Percentiles rank a stretch among this genome's conserved stretches.
Evolutionary conservation across 2,113 vertebrate genomes (phyloP).

Genomic region (Glareola pratincola): DNA sequence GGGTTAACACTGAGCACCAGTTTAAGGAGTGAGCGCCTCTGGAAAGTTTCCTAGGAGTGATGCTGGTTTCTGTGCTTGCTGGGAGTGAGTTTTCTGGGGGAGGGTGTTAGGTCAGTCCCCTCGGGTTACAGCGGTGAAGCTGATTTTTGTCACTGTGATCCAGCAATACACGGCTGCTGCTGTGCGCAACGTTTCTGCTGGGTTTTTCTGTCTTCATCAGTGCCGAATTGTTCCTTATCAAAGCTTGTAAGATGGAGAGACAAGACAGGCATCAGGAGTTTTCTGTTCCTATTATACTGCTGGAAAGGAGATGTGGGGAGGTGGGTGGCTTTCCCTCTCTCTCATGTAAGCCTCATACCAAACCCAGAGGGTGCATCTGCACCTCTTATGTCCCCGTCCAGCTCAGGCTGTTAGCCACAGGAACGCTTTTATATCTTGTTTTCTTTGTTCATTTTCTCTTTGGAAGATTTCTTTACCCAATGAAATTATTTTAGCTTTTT

Average conservation of each 20-base stretch:
- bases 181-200: neutral
- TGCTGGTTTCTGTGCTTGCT: fast-evolving
- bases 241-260: neutral
- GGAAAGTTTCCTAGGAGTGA: neutral
- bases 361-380: neutral
- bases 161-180: fast-evolving
- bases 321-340: neutral
- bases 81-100: neutral
- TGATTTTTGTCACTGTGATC: neutral
- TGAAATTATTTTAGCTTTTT: neutral
- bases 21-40: neutral
- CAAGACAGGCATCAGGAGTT: neutral
- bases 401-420: neutral
- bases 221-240: neutral
- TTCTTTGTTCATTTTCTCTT: neutral
- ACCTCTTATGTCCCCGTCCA: neutral
- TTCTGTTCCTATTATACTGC: neutral
- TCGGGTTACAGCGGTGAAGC: neutral
- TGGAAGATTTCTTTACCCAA: neutral
- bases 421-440: neutral
- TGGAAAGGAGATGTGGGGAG: neutral
- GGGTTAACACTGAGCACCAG: neutral
- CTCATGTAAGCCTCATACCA: fast-evolving
- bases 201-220: neutral
- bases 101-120: neutral